phyloP scores from a whole-genome alignment of 1,140 invertebrate species.

The Palaemon carinicauda region DNA sequence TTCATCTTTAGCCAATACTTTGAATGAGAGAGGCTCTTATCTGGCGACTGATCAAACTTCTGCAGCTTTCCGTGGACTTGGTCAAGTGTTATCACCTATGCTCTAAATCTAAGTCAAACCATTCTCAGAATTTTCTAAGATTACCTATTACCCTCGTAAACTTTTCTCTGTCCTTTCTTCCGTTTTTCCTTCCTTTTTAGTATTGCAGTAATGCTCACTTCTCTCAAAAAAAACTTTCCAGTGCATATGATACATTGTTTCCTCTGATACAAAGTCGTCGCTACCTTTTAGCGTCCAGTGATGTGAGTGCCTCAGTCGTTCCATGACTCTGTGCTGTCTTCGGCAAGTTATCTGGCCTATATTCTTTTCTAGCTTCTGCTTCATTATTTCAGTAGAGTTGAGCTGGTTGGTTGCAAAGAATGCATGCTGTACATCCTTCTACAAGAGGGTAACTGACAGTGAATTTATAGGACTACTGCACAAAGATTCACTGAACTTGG shows the following conservation, averaged over 20 bases:
- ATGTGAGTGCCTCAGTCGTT: conserved; percentile 10
- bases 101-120: conserved; percentile 8
- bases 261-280: conserved; percentile 21
- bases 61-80: conserved; percentile 24
- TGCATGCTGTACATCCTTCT: too few relatives aligned
- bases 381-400: too few relatives aligned
- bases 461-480: too few relatives aligned
- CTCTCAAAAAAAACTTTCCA: conserved; percentile 27
- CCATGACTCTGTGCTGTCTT: conserved; percentile 15
- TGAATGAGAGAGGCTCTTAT: background rate
- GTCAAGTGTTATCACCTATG: conserved; percentile 26
- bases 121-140: conserved; percentile 10
- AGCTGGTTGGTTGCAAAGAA: too few relatives aligned
- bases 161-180: background rate
- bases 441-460: too few relatives aligned
- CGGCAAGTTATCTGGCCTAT: too few relatives aligned
- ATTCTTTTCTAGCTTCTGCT: too few relatives aligned
- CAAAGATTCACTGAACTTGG: too few relatives aligned
- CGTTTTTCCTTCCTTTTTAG: background rate
- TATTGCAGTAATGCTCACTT: conserved; percentile 12
- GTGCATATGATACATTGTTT: conserved; percentile 17
- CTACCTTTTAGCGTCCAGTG: conserved; percentile 21
- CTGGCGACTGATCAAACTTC: conserved; percentile 18
- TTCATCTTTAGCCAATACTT: conserved; percentile 12
- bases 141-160: background rate